A percentile compares a stretch with the other conserved stretches of the same genome.
These are phyloP conservation scores for Megastigmus dorsalis DNA, from an alignment of 2,888 invertebrate genomes.

Conservation along the genomic window DNA sequence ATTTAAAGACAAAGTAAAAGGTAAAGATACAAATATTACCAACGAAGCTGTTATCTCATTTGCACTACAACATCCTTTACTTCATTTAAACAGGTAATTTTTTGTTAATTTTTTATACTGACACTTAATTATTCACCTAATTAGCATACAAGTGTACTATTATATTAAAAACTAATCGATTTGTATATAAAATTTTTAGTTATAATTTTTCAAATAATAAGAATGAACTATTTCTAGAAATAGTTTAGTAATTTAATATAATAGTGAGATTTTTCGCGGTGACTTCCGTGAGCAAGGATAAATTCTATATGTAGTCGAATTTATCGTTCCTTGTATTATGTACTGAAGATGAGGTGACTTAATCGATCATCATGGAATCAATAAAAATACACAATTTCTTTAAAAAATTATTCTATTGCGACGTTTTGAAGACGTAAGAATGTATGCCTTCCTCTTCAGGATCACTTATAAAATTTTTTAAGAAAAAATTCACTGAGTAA, in stretches of 20 bases:
- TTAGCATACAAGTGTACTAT: neutral
- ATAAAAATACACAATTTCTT: too few relatives aligned
- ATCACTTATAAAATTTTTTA: too few relatives aligned
- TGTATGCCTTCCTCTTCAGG: too few relatives aligned
- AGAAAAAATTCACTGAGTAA: too few relatives aligned
- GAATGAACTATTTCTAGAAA: neutral
- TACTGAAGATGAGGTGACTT: too few relatives aligned
- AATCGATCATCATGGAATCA: too few relatives aligned
- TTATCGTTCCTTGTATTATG: too few relatives aligned
- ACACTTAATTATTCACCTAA: constrained; percentile 64
- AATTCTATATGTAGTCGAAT: too few relatives aligned
- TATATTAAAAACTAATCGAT: neutral
- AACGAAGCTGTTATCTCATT: constrained; percentile 78
- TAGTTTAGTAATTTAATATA: neutral
- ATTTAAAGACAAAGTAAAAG: constrained; percentile 78
- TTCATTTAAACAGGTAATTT: constrained; percentile 75
- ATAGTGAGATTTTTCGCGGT: too few relatives aligned
- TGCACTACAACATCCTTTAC: constrained; percentile 80
- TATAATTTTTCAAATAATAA: neutral
- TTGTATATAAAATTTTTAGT: neutral
- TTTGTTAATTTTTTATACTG: neutral
- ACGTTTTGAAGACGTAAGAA: too few relatives aligned
- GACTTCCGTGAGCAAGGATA: too few relatives aligned
- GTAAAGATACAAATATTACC: constrained; percentile 76
- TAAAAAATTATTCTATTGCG: too few relatives aligned